phyloP scores from a whole-genome alignment of 2,113 vertebrate genomes.

The Gyps fulvus region DNA sequence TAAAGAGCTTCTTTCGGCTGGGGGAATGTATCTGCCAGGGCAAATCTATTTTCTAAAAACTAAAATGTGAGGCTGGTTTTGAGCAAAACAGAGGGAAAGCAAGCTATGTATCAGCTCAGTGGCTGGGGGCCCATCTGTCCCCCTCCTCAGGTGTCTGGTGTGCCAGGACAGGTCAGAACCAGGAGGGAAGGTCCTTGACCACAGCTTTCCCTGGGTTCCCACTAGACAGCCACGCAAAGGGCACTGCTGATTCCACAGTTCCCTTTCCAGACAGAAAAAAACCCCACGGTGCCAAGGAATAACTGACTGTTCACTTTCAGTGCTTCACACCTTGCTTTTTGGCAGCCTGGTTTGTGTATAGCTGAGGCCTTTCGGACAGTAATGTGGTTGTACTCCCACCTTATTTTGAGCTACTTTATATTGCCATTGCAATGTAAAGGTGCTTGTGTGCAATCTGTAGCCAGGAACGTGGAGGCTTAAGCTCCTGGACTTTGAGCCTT shows the following conservation, averaged over 20 bases:
- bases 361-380: not conserved
- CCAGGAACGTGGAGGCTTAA: fast-evolving
- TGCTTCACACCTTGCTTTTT: not conserved
- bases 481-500: not conserved
- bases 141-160: fast-evolving
- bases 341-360: not conserved
- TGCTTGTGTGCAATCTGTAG: no score
- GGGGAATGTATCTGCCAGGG: not conserved
- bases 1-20: not conserved
- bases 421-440: not conserved
- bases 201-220: not conserved
- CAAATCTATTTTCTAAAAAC: not conserved
- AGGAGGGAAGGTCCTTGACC: not conserved
- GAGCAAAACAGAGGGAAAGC: not conserved
- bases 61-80: not conserved
- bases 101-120: fast-evolving
- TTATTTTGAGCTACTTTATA: not conserved
- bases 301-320: not conserved
- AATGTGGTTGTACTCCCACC: not conserved
- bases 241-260: not conserved
- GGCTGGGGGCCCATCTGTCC: not conserved
- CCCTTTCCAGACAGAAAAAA: not conserved
- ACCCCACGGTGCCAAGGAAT: not conserved
- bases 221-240: fast-evolving
- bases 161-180: fast-evolving